phyloP scores from a whole-genome alignment of 2,888 invertebrate species.

The Pheosia gnoma region DNA sequence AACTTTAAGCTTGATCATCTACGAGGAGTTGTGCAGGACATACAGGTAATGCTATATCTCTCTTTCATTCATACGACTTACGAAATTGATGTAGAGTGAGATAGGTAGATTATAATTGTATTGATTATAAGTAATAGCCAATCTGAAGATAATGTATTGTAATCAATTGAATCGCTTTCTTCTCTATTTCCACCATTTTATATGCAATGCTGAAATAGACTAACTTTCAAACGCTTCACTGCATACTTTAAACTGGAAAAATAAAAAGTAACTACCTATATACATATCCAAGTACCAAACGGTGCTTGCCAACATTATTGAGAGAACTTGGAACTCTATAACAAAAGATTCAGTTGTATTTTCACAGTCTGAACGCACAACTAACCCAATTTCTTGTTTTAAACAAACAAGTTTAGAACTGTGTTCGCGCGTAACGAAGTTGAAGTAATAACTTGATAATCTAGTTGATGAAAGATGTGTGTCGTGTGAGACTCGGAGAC shows the following conservation, averaged over 20 bases:
- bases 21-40: too few species aligned
- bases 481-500: background rate
- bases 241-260: background rate
- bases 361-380: background rate
- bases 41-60: too few species aligned
- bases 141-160: background rate
- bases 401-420: background rate
- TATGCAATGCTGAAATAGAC: background rate
- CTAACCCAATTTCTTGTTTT: background rate
- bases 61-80: too few species aligned
- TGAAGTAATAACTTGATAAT: background rate
- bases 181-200: background rate
- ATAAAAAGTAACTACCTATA: background rate
- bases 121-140: background rate
- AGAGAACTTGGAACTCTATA: background rate
- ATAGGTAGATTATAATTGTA: too few species aligned
- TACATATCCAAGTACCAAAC: background rate
- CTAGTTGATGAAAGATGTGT: background rate
- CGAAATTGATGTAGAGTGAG: too few species aligned
- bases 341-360: background rate
- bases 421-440: background rate
- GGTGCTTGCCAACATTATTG: slow-evolving; percentile 1
- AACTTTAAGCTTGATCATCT: too few species aligned
- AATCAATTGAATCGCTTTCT: background rate
- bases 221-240: slow-evolving; percentile 1